Conservation (phyloP, 2,797 vertebrate species). For the Otus scops region DNA sequence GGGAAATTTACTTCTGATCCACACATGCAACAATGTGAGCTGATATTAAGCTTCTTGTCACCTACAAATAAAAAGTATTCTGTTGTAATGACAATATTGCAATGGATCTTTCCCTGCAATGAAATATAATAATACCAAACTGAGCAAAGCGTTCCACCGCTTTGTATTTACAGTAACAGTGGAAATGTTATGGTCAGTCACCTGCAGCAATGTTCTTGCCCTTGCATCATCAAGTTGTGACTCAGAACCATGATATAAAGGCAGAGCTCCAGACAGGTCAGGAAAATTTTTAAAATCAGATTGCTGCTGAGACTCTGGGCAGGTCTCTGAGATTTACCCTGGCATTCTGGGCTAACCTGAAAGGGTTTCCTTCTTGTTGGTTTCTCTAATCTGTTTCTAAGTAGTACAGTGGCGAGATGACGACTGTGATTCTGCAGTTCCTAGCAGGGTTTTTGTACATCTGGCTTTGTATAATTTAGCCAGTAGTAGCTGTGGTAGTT, state of each 20-base stretch:
- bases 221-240: not conserved
- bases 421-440: not conserved
- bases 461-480: conserved; percentile 8
- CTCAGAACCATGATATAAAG: not conserved
- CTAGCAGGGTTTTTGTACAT: not conserved
- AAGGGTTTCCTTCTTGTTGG: not conserved
- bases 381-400: not conserved
- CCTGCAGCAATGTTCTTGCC: not conserved
- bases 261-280: not conserved
- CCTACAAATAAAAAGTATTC: not conserved
- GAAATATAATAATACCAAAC: not conserved
- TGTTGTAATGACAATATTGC: not conserved
- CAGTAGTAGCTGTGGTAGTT: conserved; percentile 13
- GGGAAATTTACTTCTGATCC: not conserved
- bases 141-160: not conserved
- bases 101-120: not conserved
- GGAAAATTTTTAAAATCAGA: not conserved
- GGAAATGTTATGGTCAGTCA: not conserved
- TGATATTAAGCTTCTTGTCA: not conserved
- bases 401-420: not conserved
- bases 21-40: fast-evolving
- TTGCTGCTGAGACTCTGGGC: not conserved
- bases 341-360: not conserved
- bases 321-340: not conserved
- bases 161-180: not conserved